phyloP scores from a whole-genome alignment of 2,113 vertebrate species.

The Brevimyrus niger region DNA sequence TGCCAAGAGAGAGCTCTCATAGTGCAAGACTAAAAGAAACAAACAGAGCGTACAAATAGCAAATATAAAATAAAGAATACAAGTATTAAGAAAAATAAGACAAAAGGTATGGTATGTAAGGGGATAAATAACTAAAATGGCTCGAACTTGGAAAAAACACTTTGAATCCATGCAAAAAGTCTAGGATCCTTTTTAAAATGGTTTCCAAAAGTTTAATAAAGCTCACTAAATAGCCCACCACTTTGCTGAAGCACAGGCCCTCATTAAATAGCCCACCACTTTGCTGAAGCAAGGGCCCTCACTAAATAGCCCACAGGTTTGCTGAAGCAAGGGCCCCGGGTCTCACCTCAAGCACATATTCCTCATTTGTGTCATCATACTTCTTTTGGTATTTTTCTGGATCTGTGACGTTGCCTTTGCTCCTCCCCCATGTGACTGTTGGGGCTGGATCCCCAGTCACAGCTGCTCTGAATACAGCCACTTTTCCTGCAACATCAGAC shows the following conservation, averaged over 20 bases:
- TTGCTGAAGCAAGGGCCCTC: background rate
- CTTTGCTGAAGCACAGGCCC: background rate
- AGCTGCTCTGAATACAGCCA: conserved; percentile 69
- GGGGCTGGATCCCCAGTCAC: conserved; percentile 68
- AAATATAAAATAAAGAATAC: background rate
- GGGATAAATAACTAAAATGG: background rate
- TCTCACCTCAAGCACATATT: conserved; percentile 68
- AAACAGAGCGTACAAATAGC: background rate
- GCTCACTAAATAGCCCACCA: background rate
- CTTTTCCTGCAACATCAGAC: conserved; percentile 61
- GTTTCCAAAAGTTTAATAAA: background rate
- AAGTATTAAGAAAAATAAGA: background rate
- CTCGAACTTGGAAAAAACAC: background rate
- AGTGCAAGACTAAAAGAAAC: background rate
- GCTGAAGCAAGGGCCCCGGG: background rate
- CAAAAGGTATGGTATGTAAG: background rate
- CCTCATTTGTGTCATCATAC: conserved; percentile 45
- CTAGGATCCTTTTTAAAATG: background rate
- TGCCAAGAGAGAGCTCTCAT: background rate
- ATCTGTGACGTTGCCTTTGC: conserved; percentile 56
- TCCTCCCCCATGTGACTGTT: conserved; percentile 60
- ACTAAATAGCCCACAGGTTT: background rate
- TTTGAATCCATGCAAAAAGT: background rate
- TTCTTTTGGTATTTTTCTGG: conserved; percentile 60
- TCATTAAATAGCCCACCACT: background rate